Evolutionary conservation across 2,888 invertebrate genomes (phyloP).

Genomic region (Ophion obscuratus): DNA sequence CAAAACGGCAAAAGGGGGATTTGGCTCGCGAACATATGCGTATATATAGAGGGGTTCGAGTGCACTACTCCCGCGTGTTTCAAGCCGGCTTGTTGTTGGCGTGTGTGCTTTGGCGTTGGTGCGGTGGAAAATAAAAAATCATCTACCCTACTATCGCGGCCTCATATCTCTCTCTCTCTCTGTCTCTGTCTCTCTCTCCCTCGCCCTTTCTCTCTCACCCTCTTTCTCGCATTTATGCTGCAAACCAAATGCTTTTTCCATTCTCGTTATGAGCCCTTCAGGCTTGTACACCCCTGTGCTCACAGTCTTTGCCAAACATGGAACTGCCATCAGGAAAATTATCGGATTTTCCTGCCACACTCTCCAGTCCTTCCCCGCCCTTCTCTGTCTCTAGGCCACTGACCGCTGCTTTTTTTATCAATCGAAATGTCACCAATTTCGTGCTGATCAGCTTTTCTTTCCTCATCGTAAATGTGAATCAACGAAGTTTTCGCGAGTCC

Average conservation of each 20-base stretch:
- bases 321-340: conserved; percentile 57
- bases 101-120: conserved; percentile 39
- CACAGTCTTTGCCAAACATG: conserved; percentile 41
- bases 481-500: not conserved
- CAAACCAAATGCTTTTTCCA: conserved; percentile 52
- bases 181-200: not conserved
- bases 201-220: not conserved
- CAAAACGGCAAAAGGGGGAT: conserved; percentile 40
- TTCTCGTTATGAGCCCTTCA: conserved; percentile 62
- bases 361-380: not conserved
- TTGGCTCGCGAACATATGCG: conserved; percentile 40
- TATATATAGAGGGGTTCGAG: conserved; percentile 3
- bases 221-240: conserved; percentile 20
- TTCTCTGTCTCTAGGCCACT: not conserved
- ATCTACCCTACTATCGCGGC: conserved; percentile 13
- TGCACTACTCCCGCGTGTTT: conserved; percentile 44
- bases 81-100: conserved; percentile 50
- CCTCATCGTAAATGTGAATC: not conserved
- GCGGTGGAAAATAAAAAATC: conserved; percentile 47
- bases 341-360: conserved; percentile 42
- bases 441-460: not conserved
- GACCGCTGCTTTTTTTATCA: not conserved
- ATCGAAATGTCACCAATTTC: not conserved
- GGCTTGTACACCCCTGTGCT: conserved; percentile 26
- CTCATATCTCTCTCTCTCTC: not conserved